Conservation (phyloP, 2,113 vertebrate genomes). For the Coturnix japonica region DNA sequence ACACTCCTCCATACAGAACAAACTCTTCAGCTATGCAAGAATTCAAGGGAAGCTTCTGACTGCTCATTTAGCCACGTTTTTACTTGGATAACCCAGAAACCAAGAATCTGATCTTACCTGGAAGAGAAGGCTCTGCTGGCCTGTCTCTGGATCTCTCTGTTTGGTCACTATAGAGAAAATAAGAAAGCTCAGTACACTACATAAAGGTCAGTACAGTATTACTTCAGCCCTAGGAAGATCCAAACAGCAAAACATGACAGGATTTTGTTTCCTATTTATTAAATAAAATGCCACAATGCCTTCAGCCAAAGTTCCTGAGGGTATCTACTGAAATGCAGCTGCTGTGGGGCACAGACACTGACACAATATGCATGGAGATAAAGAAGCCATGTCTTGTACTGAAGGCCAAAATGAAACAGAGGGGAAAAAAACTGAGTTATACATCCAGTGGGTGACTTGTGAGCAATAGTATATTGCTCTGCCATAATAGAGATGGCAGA, state of each 20-base stretch:
- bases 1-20: neutral
- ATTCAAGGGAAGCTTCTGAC: rapidly evolving
- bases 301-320: neutral
- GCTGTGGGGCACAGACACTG: neutral
- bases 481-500: neutral
- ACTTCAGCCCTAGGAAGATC: neutral
- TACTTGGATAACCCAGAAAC: neutral
- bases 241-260: neutral
- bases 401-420: neutral
- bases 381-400: neutral
- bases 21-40: rapidly evolving
- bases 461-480: neutral
- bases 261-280: neutral
- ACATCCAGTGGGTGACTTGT: neutral
- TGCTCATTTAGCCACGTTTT: neutral
- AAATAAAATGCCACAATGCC: neutral
- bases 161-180: slow-evolving; percentile 88
- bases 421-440: neutral
- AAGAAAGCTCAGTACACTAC: neutral
- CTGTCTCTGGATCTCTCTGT: slow-evolving; percentile 92
- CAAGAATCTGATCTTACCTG: slow-evolving; percentile 80
- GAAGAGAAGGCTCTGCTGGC: slow-evolving; percentile 96
- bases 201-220: neutral
- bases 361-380: neutral
- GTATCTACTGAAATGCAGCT: neutral